Percentiles rank a stretch among this genome's conserved stretches.
Conservation (phyloP, 92 coral and sea anemone species). For the Blastomussa wellsi region DNA sequence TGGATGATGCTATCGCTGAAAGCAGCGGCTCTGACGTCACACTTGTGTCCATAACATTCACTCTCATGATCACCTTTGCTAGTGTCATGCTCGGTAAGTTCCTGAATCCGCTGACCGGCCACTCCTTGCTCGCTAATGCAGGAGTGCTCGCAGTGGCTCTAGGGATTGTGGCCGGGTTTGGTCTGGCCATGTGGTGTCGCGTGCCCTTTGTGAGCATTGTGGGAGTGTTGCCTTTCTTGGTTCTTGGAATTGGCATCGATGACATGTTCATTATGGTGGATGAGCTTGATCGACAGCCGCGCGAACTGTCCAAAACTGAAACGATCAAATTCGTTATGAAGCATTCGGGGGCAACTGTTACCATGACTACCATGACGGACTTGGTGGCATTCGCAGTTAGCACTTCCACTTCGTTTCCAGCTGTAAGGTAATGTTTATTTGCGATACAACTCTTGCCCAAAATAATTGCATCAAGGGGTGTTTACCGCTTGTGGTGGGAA, state of each 20-base stretch:
- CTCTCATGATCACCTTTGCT: conserved; percentile 81
- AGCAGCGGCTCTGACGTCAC: conserved; percentile 81
- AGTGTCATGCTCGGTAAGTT: conserved; percentile 76
- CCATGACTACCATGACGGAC: conserved; percentile 96
- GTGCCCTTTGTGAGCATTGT: conserved; percentile 77
- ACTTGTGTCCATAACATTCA: conserved; percentile 71
- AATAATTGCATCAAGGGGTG: no score
- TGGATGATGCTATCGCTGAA: conserved; percentile 83
- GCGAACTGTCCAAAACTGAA: conserved; percentile 53
- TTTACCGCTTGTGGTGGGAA: no score
- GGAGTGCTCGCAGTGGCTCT: conserved; percentile 88
- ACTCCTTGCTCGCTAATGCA: conserved; percentile 77
- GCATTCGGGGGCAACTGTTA: conserved; percentile 82
- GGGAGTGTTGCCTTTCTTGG: conserved; percentile 77
- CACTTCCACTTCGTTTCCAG: conserved; percentile 85
- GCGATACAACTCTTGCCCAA: neutral
- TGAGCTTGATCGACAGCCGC: conserved; percentile 81
- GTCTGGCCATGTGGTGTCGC: conserved; percentile 65
- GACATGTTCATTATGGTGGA: conserved; percentile 91
- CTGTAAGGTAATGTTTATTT: conserved; percentile 52
- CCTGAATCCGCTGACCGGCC: conserved; percentile 82
- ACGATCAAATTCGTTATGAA: conserved; percentile 82
- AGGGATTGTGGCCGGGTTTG: conserved; percentile 88
- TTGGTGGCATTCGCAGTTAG: conserved; percentile 93
- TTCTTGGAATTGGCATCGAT: conserved; percentile 88